Percentiles rank a stretch among this genome's conserved stretches.
phyloP scores from a whole-genome alignment of 2,113 vertebrate species.

The Noctilio leporinus region DNA sequence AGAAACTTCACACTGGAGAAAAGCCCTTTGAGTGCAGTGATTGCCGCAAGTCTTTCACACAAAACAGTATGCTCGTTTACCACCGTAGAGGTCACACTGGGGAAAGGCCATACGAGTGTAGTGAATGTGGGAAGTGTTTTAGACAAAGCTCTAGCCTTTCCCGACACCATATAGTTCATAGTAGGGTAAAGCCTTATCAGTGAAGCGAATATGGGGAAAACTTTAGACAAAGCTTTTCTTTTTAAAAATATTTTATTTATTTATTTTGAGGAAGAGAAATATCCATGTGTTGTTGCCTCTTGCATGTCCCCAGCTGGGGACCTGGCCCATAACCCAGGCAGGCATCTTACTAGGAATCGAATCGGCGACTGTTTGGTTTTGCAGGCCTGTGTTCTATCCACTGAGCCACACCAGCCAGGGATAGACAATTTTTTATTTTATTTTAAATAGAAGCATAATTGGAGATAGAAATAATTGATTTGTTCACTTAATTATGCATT shows the following conservation, averaged over 20 bases:
- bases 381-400: too few relatives aligned
- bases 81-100: not conserved
- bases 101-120: slow-evolving; percentile 15
- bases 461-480: not conserved
- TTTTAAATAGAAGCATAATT: not conserved
- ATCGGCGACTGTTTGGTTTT: too few relatives aligned
- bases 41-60: slow-evolving; percentile 51
- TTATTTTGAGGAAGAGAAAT: too few relatives aligned
- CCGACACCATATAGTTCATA: not conserved
- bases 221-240: not conserved
- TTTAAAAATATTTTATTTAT: too few relatives aligned
- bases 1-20: not conserved
- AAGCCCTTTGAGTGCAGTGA: not conserved
- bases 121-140: not conserved
- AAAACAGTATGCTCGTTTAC: not conserved
- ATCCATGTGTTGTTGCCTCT: too few relatives aligned
- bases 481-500: not conserved
- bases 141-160: not conserved
- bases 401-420: too few relatives aligned
- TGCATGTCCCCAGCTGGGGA: too few relatives aligned
- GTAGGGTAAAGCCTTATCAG: not conserved
- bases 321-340: too few relatives aligned
- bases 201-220: not conserved
- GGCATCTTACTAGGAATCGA: too few relatives aligned
- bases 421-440: not conserved